phyloP scores from a whole-genome alignment of 2,888 invertebrate genomes.

The Agrochola circellaris region DNA sequence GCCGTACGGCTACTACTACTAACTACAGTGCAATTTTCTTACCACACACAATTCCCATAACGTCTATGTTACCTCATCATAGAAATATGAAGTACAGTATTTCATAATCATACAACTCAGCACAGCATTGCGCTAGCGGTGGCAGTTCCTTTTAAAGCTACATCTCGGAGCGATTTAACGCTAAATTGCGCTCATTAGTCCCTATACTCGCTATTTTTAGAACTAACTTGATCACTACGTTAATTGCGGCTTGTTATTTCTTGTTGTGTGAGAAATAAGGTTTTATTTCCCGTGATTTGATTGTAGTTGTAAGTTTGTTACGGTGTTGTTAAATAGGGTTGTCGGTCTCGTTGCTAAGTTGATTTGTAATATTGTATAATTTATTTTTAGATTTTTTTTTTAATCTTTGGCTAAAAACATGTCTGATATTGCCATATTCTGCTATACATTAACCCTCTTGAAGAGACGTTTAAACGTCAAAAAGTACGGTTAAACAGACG shows the following conservation, averaged over 20 bases:
- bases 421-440: too few relatives aligned
- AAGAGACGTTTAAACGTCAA: too few relatives aligned
- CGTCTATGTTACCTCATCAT: slow-evolving; percentile 8
- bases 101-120: slow-evolving; percentile 52
- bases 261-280: slow-evolving; percentile 31
- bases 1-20: too few relatives aligned
- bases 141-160: slow-evolving; percentile 60
- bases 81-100: slow-evolving; percentile 41
- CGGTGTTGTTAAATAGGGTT: slow-evolving; percentile 49
- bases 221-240: slow-evolving; percentile 36
- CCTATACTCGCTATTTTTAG: slow-evolving; percentile 74
- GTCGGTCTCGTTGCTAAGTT: slow-evolving; percentile 17
- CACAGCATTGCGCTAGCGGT: slow-evolving; percentile 40
- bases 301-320: slow-evolving; percentile 28
- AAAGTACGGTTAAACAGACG: too few relatives aligned
- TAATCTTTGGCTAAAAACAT: too few relatives aligned
- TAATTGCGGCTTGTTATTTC: slow-evolving; percentile 34
- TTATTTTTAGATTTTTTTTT: not conserved
- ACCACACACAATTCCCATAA: not conserved
- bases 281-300: slow-evolving; percentile 40
- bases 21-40: not conserved
- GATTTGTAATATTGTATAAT: slow-evolving; percentile 14
- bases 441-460: too few relatives aligned
- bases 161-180: slow-evolving; percentile 65
- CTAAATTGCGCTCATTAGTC: slow-evolving; percentile 74